phyloP scores from a whole-genome alignment of 2,888 invertebrate genomes.

The Amitus sp. region DNA sequence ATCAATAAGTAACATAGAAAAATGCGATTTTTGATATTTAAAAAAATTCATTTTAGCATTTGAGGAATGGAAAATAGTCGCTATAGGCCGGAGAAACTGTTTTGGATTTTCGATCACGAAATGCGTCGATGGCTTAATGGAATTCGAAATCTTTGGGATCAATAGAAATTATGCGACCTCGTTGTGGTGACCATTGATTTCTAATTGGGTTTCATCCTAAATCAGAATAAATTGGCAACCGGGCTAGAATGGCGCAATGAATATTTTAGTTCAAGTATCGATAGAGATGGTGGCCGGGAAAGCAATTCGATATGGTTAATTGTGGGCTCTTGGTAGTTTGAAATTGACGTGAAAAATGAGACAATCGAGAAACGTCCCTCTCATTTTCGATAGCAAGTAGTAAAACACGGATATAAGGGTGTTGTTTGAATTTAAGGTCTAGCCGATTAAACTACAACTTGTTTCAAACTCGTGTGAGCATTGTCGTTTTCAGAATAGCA shows the following conservation, averaged over 20 bases:
- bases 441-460: background rate
- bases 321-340: too few relatives aligned
- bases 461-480: constrained; percentile 1
- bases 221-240: background rate
- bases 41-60: too few relatives aligned
- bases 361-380: too few relatives aligned
- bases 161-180: background rate
- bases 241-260: background rate
- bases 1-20: too few relatives aligned
- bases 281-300: background rate
- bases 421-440: background rate
- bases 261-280: background rate
- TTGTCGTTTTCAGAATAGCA: background rate
- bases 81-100: too few relatives aligned
- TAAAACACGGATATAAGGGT: background rate
- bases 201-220: background rate
- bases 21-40: too few relatives aligned
- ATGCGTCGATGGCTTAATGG: too few relatives aligned
- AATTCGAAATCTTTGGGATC: background rate
- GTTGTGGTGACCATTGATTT: background rate
- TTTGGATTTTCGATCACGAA: too few relatives aligned
- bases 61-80: too few relatives aligned
- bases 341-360: background rate
- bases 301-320: too few relatives aligned
- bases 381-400: too few relatives aligned